Percentiles rank a stretch among this genome's conserved stretches.
phyloP scores from a whole-genome alignment of 2,797 vertebrate genomes.

The Nasua narica region DNA sequence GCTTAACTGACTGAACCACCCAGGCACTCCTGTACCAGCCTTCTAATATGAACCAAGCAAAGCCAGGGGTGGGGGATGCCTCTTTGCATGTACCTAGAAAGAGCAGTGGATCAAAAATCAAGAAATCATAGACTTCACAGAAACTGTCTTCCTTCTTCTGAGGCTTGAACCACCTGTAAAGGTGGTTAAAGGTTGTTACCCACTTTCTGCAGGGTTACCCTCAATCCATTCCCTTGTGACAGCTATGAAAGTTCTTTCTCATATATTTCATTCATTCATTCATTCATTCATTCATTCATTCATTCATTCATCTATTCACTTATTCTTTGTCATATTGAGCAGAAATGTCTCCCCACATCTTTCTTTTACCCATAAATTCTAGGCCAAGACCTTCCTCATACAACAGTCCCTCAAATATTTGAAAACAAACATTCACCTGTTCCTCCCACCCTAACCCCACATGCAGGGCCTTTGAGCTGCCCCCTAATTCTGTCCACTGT shows the following conservation, averaged over 20 bases:
- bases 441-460: not conserved
- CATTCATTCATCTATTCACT: not conserved
- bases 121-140: not conserved
- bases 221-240: not conserved
- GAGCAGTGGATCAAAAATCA: not conserved
- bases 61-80: not conserved
- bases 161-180: not conserved
- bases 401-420: not conserved
- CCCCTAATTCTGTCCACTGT: not conserved
- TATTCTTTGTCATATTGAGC: not conserved
- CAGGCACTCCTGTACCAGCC: not conserved
- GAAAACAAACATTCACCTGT: not conserved
- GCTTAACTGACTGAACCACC: not conserved
- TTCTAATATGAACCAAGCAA: not conserved
- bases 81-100: not conserved
- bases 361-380: not conserved
- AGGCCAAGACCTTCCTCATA: not conserved
- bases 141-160: not conserved
- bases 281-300: not conserved
- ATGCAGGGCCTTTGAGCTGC: not conserved
- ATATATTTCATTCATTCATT: not conserved
- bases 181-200: not conserved
- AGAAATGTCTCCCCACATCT: not conserved
- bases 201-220: not conserved
- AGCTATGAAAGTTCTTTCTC: constrained; percentile 10